Evolutionary conservation across 2,888 invertebrate species (phyloP), one percentile per base, ranked within the genome.

Genomic region (Drosophila heteroneura): DNA sequence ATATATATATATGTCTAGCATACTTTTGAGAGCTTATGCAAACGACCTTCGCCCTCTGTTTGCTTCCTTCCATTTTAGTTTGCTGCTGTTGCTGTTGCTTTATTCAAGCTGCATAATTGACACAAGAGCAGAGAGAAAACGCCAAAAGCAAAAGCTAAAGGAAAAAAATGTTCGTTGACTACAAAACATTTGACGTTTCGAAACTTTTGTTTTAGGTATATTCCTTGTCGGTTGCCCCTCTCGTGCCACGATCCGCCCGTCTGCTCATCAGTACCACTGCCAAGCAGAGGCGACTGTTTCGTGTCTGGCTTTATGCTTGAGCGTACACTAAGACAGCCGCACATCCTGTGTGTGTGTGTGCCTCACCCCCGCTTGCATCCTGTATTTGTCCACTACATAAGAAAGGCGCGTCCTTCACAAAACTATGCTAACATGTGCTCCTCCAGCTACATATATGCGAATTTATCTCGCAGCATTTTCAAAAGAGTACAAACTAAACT

Each of bases 81-180:
- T 33, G 53, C 37, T 54, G 58, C 60, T 66, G 56, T 73, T 60
- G 44, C 58, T 56, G 68, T 68, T 64, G 73, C 74, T 77, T 80
- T 76, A 74, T 76, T 80, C 84, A 73, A 70, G 87, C 87, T 77
- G 83, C 85, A 85, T 85, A 85, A 85, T 85, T 85, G 85, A 87
- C 81, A 70, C 78, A 73, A 78, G 78, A 61, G 70, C 58, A 68
- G 41, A 65, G 52, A 56, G 62, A 73, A 53, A 74, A 26, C 7
- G 58, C 58, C 63, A 70, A 47, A 59, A 63, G 68, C 22, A 57
- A 63, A 66, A 68, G 54, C 37, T 28, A 64, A 64, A 66, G 47
- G 52, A 51, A 70, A 61, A 72, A 64, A 65, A 63, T 61, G 39
- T 66, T 39, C 60, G 63, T 62, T 81, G 70, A 70, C 74, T 81